Base-by-base conservation (phyloP, 2,888 invertebrate genomes). In the Caenorhabditis angaria region DNA sequence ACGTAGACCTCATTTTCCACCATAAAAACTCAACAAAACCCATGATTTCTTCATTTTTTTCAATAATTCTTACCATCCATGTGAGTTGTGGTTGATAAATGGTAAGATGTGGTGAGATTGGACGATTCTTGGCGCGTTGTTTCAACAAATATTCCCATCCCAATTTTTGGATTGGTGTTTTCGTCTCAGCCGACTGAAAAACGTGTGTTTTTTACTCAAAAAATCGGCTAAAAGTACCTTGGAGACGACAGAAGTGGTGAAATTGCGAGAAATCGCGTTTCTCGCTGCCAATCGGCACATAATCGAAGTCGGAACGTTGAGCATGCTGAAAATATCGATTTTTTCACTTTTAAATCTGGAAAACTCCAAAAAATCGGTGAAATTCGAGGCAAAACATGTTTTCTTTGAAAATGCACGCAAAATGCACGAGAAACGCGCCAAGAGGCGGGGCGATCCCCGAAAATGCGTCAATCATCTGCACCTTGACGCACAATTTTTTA, bases 51-150 rank as follows among this genome's bases (percentile, higher is more conserved):
- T 50, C 22, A 53, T 4, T 2, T 29, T 56, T n/a, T 27, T 2
- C 20, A 27, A 57, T 28, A 50, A 53, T 54, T 28, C 32, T 8
- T 53, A 76, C 79, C 81, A 75, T 69, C 87, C 85, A 87, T 22
- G 87, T 88, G 65, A 86, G 76, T 63, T 86, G 85, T 35, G 85
- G 86, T 70, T 85, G 77, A 70, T 87, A 87, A 72, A 87, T 80
- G 68, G 76, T 76, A 53, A 87, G 77, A 80, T 88, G 86, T 22
- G 87, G 87, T 35, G 87, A 82, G 57, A 87, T 75, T 27, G 87
- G 87, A 10, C 87, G 82, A 22, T 74, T 75, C 62, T 80, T 73
- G 14, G 75, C 57, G 70, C 81, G 78, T 78, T 88, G 88, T 57
- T 77, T 72, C 70, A 80, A 27, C 54, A 87, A 78, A 62, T 87